These are phyloP conservation scores for Theristus sp. DNA, from an alignment of 2,888 invertebrate species.

Conservation along the genomic window DNA sequence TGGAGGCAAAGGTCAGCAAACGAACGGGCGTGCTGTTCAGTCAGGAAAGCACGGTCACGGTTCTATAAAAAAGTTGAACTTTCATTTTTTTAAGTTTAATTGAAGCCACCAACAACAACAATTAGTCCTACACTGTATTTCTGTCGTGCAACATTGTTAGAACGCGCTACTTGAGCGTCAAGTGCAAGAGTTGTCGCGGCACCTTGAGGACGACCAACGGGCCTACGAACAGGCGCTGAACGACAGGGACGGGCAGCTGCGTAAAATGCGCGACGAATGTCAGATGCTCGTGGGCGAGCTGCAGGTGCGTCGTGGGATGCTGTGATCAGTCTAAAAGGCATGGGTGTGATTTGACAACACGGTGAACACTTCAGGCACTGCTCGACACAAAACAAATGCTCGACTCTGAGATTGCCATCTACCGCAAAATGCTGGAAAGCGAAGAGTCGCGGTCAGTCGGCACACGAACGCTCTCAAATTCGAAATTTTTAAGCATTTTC, in stretches of 20 bases:
- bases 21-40: too few species aligned
- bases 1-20: constrained; percentile 30
- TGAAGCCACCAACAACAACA: too few species aligned
- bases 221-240: constrained; percentile 32
- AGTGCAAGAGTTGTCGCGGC: constrained; percentile 9
- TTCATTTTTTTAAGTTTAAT: too few species aligned
- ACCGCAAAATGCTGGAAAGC: constrained; percentile 36
- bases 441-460: constrained; percentile 33
- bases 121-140: too few species aligned
- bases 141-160: too few species aligned
- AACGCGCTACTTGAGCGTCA: constrained; percentile 32
- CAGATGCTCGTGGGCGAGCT: constrained; percentile 20
- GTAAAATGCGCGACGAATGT: constrained; percentile 17
- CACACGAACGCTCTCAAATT: too few species aligned
- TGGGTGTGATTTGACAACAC: background rate
- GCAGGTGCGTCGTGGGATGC: constrained; percentile 8
- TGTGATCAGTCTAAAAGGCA: background rate
- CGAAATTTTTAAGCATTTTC: background rate
- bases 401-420: constrained; percentile 38
- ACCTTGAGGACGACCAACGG: constrained; percentile 30
- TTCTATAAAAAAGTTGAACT: too few species aligned
- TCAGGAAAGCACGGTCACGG: too few species aligned
- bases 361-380: constrained; percentile 11
- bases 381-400: constrained; percentile 36
- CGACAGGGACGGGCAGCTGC: constrained; percentile 22